Evolutionary conservation across 2,888 invertebrate genomes (phyloP), one percentile per base, ranked within the genome.

Genomic region (Mermis nigrescens): DNA sequence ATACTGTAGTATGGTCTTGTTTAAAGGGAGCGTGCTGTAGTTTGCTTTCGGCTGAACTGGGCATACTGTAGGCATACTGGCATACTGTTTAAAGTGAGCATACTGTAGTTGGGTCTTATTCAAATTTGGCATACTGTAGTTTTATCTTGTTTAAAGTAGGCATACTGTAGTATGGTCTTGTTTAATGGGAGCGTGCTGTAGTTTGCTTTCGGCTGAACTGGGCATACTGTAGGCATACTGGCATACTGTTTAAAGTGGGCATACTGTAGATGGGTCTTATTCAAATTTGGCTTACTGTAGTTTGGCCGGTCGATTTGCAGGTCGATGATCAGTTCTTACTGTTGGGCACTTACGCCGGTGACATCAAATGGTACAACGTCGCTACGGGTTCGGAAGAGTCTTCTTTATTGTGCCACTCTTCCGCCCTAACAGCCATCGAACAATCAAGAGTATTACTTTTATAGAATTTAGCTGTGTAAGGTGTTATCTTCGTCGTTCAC

Each of bases 261-360:
- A n/a, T n/a, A n/a, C n/a, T n/a, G n/a, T n/a, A n/a, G n/a, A n/a
- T n/a, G n/a, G n/a, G n/a, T n/a, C n/a, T n/a, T n/a, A n/a, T n/a
- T n/a, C 53, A 51, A 24, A 7, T 29, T 29, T 29, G 28, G n/a
- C 57, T 31, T 61, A 26, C 29, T 19, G 19, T 59, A 27, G 22
- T 46, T 24, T 15, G n/a, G n/a, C n/a, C n/a, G n/a, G n/a, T n/a
- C n/a, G n/a, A n/a, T 57, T 69, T 71, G n/a, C 68, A 80, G 79
- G 77, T 79, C 12, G 78, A 78, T 69, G 80, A 81, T 66, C 79
- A 81, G 64, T 79, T 78, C 67, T 73, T 88, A n/a, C 79, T 90
- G 63, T 82, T 89, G 57, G 94, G 94, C 54, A 89, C 90, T 1
- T 86, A 86, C 63, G 80, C 82, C 45, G 95, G 95, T 19, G 90